Evolutionary conservation across 2,888 invertebrate genomes (phyloP).

Genomic region (Calliopum simillimum): DNA sequence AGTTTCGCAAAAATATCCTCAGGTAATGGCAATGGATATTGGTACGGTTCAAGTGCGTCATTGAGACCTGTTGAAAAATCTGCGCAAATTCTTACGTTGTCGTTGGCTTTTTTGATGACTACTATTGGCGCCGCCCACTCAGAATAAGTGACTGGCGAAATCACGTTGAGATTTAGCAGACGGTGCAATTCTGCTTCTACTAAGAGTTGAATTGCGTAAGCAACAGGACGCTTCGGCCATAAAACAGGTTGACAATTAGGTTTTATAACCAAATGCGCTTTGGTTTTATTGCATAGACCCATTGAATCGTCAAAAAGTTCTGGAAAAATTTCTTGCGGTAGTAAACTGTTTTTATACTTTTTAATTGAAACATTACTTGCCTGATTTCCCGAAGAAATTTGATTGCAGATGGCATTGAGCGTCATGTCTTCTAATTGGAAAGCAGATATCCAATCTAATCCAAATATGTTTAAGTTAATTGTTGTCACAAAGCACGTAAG

Average conservation of each 20-base stretch:
- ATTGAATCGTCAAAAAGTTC: conserved; percentile 39
- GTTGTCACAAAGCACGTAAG: conserved; percentile 38
- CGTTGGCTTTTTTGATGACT: conserved; percentile 43
- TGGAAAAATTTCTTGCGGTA: conserved; percentile 39
- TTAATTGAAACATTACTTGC: conserved; percentile 16
- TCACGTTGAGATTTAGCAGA: conserved; percentile 41
- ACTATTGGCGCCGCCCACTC: conserved; percentile 46
- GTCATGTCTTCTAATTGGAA: conserved; percentile 39
- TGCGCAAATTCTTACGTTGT: conserved; percentile 42
- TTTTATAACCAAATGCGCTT: conserved; percentile 42
- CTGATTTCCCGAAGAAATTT: conserved; percentile 16
- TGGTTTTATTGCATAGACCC: conserved; percentile 40
- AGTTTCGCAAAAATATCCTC: conserved; percentile 44
- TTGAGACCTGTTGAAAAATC: conserved; percentile 47
- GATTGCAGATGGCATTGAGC: conserved; percentile 39
- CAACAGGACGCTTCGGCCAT: conserved; percentile 43
- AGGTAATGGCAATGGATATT: conserved; percentile 43
- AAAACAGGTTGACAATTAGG: conserved; percentile 43
- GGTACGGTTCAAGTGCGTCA: conserved; percentile 40
- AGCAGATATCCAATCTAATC: conserved; percentile 36
- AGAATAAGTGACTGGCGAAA: conserved; percentile 40
- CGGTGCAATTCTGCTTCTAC: conserved; percentile 43
- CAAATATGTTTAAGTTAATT: conserved; percentile 33
- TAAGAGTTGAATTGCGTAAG: conserved; percentile 43
- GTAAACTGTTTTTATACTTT: conserved; percentile 25